phyloP scores from a whole-genome alignment of 92 coral and sea anemone species.

The Desmophyllum pertusum region DNA sequence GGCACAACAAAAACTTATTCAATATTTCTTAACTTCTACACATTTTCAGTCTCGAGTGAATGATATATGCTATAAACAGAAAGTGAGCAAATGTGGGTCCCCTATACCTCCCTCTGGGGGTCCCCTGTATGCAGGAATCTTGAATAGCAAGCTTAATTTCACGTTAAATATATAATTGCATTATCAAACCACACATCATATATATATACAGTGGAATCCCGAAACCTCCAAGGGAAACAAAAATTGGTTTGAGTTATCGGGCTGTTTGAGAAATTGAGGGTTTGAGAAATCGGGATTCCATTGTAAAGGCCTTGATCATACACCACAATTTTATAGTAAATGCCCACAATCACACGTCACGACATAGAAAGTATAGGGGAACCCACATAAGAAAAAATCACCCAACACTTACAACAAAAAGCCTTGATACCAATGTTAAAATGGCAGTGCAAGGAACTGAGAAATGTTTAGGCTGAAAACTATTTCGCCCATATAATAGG shows the following conservation, averaged over 20 bases:
- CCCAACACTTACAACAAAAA: not conserved
- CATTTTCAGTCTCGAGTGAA: not conserved
- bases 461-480: not conserved
- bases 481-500: slow-evolving; percentile 3
- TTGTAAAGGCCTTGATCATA: not conserved
- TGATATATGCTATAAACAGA: not conserved
- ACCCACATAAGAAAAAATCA: not conserved
- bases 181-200: not conserved
- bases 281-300: no score
- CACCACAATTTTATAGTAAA: not conserved
- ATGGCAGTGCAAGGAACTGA: not conserved
- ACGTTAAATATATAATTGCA: not conserved
- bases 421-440: not conserved
- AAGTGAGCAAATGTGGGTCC: not conserved
- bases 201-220: no score
- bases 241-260: no score
- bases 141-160: not conserved
- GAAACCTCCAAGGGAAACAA: no score
- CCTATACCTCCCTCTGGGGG: not conserved
- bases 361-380: not conserved
- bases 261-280: no score
- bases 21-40: not conserved
- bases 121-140: not conserved
- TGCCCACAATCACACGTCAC: not conserved
- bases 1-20: not conserved